Evolutionary conservation across 2,797 vertebrate genomes (phyloP).

Genomic region (Melanotaenia nigrans): DNA sequence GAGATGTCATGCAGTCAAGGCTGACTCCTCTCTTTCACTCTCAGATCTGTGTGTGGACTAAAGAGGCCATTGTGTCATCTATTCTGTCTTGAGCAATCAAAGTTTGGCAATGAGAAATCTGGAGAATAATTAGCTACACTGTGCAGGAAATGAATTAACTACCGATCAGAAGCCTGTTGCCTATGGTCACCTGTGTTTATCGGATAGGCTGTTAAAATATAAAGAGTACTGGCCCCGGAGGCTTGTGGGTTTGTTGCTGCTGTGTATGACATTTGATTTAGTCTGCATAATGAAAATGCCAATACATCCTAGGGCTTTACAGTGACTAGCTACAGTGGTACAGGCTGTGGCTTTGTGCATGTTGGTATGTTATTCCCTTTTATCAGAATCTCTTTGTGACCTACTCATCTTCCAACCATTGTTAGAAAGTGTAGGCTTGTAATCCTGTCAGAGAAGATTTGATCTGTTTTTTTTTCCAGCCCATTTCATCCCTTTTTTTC

Average conservation of each 20-base stretch:
- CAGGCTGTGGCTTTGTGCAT: constrained; percentile 9
- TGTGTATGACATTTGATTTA: constrained; percentile 64
- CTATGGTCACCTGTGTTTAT: constrained; percentile 26
- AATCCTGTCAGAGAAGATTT: constrained; percentile 66
- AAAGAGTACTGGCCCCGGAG: constrained; percentile 23
- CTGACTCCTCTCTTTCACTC: constrained; percentile 43
- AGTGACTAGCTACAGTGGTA: constrained; percentile 25
- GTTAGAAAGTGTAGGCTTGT: constrained; percentile 43
- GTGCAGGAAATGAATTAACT: constrained; percentile 51
- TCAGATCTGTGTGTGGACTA: constrained; percentile 44
- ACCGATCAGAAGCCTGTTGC: constrained; percentile 21
- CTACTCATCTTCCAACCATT: constrained; percentile 34
- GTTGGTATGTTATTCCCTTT: background rate
- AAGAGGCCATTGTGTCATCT: constrained; percentile 62
- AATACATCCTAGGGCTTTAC: constrained; percentile 53
- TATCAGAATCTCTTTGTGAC: constrained; percentile 24
- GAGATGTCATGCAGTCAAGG: constrained; percentile 68
- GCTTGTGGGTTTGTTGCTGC: constrained; percentile 31
- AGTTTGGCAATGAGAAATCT: constrained; percentile 63
- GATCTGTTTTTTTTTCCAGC: constrained; percentile 21
- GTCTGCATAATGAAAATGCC: constrained; percentile 62
- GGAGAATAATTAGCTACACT: constrained; percentile 61
- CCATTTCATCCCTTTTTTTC: background rate
- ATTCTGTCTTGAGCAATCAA: constrained; percentile 64
- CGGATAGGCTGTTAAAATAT: constrained; percentile 20